Evolutionary conservation across 2,888 invertebrate genomes (phyloP), one percentile per base, ranked within the genome.

Genomic region (Prionchulus punctatus): DNA sequence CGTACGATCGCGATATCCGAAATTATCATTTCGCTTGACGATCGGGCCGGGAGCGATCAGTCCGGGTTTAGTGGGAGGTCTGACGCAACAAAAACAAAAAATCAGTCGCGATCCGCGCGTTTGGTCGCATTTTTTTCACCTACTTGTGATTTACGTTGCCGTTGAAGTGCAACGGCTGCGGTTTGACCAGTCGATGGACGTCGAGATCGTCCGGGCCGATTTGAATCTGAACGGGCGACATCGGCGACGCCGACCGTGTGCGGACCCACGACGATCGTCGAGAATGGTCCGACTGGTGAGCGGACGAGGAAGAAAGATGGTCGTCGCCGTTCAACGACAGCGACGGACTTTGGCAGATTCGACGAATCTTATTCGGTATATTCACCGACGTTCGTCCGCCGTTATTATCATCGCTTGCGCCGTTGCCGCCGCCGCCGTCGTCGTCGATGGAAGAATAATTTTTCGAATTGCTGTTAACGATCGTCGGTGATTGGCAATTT

Each of bases 31-130:
- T 12, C 43, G 30, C 15, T 15, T 47, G 15, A 56, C 23, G 4
- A 56, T 42, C 15, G 56, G 56, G n/a, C 53, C 53, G 1, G 58
- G 58, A 1, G 30, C 53, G 28, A 58, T 58, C 12, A 47, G 30
- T 18, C 58, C 58, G 15, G 58, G 58, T n/a, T 53, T 53, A 21
- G 53, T 53, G 15, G 2, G 2, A 2, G 21, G n/a, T 15, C 42
- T 49, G 12, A n/a, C n/a, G n/a, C n/a, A n/a, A n/a, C n/a, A n/a
- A n/a, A n/a, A n/a, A n/a, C n/a, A n/a, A n/a, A n/a, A n/a, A n/a
- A n/a, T n/a, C n/a, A n/a, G n/a, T n/a, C n/a, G n/a, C n/a, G 18
- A 7, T 36, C 18, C 12, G 36, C 7, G 18, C 12, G 12, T 12
- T 36, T 18, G 18, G 36, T 36, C n/a, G n/a, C 7, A 18, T 7